phyloP scores from a whole-genome alignment of 1,140 invertebrate genomes.

The Zaprionus ghesquierei region DNA sequence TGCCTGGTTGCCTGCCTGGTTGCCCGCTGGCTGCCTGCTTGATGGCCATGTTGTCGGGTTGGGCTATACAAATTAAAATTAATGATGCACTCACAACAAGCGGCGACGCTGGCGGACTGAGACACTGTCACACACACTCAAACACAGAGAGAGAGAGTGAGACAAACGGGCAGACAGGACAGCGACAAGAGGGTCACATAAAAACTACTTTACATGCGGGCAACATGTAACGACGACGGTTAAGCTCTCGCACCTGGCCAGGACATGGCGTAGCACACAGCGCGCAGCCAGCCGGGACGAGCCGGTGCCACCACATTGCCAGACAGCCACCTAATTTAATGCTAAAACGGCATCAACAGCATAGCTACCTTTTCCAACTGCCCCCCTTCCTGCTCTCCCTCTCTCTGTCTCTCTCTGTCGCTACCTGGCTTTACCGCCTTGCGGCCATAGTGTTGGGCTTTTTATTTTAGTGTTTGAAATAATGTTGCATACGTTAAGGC shows the following conservation, averaged over 20 bases:
- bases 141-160: neutral
- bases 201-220: slow-evolving; percentile 79
- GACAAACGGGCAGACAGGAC: slow-evolving; percentile 5
- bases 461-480: slow-evolving; percentile 68
- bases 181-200: slow-evolving; percentile 50
- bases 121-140: neutral
- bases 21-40: slow-evolving; percentile 13
- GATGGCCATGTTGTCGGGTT: slow-evolving; percentile 67
- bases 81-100: slow-evolving; percentile 75
- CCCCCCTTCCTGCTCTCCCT: neutral
- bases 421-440: neutral
- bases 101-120: slow-evolving; percentile 13
- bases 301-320: slow-evolving; percentile 18
- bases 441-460: slow-evolving; percentile 49
- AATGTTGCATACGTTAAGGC: slow-evolving; percentile 70
- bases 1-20: slow-evolving; percentile 4
- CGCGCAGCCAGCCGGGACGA: neutral
- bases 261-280: slow-evolving; percentile 1
- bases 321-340: slow-evolving; percentile 71
- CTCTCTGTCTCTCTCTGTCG: neutral
- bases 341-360: slow-evolving; percentile 49
- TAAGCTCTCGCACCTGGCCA: slow-evolving; percentile 72
- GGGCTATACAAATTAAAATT: slow-evolving; percentile 78
- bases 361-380: neutral
- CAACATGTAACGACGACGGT: slow-evolving; percentile 61